Conservation (phyloP, 2,113 vertebrate species). For the Aptenodytes forsteri region DNA sequence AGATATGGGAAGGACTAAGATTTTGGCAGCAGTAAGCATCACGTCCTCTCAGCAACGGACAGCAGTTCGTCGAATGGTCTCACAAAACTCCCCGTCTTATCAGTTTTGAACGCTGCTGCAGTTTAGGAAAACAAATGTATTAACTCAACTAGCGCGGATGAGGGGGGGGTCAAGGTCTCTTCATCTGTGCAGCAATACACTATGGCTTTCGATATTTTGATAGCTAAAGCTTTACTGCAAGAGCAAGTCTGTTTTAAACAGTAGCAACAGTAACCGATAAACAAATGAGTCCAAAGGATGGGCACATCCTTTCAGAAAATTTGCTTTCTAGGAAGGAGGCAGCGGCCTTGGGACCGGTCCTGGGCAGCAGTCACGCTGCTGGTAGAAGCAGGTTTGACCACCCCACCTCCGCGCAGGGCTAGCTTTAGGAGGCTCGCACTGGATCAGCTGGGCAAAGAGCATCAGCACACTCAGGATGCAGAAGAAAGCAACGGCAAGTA, state of each 20-base stretch:
- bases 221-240: not conserved
- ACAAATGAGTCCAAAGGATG: not conserved
- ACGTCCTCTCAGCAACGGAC: not conserved
- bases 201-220: not conserved
- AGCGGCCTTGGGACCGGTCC: accelerated
- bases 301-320: not conserved
- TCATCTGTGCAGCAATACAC: not conserved
- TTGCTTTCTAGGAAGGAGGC: not conserved
- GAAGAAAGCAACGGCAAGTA: not conserved
- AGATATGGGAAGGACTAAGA: not conserved
- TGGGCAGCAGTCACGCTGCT: not conserved
- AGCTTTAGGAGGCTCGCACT: not conserved
- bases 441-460: not conserved
- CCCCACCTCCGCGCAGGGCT: accelerated
- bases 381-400: not conserved
- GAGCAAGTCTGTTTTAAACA: not conserved
- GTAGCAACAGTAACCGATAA: not conserved
- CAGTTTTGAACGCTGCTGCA: not conserved
- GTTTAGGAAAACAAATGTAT: not conserved
- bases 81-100: not conserved
- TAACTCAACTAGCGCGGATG: not conserved
- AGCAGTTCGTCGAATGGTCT: not conserved
- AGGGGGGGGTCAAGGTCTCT: not conserved
- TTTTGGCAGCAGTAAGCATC: not conserved
- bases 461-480: not conserved